These are phyloP conservation scores for Colaptes auratus DNA, from an alignment of 2,113 vertebrate genomes.

Conservation along the genomic window DNA sequence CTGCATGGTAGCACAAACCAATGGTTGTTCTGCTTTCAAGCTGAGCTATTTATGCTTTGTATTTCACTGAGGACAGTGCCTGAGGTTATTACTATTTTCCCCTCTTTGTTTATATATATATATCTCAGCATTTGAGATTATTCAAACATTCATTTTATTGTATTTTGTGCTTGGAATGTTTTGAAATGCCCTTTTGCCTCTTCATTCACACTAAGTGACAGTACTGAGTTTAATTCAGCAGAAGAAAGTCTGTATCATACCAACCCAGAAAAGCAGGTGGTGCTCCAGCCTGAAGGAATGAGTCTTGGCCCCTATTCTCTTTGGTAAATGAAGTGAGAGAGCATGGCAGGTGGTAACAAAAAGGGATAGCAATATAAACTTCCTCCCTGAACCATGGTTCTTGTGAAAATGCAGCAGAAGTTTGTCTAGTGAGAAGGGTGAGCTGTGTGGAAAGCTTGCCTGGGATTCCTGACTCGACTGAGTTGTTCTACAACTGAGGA, in stretches of 20 bases:
- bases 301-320: background rate
- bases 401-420: background rate
- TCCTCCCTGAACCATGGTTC: background rate
- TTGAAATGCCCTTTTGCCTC: background rate
- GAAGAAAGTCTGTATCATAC: background rate
- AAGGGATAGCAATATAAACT: background rate
- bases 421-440: background rate
- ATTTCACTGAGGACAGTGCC: constrained; percentile 16
- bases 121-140: background rate
- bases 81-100: constrained; percentile 26
- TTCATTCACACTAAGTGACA: background rate
- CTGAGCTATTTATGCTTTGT: constrained; percentile 50
- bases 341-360: background rate
- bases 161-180: background rate
- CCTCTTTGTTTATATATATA: background rate
- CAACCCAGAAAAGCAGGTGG: background rate
- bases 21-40: constrained; percentile 43
- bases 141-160: constrained; percentile 1
- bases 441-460: background rate
- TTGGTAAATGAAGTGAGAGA: background rate
- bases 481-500: background rate
- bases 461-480: rapidly evolving
- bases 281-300: background rate
- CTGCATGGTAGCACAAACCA: background rate
- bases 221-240: background rate